Evolutionary conservation across 2,888 invertebrate species (phyloP), one percentile per base, ranked within the genome.

Genomic region (Papilio protenor): DNA sequence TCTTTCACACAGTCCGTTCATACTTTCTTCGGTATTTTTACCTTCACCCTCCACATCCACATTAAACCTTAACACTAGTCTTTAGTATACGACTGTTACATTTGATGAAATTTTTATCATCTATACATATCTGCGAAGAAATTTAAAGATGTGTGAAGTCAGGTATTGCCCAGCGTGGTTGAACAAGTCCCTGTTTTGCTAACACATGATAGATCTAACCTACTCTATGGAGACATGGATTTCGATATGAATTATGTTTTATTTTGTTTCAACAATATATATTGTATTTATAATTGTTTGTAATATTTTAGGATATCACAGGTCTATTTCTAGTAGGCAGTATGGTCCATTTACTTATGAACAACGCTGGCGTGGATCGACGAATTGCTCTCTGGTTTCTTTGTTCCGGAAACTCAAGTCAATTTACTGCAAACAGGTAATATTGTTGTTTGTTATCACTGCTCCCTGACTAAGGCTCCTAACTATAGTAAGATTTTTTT

Each of bases 351-450:
- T 77, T 92, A 52, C 76, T 91, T 16, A 70, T 91, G 10, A 93
- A 92, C 73, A 90, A 91, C 76, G 88, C 89, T 57, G 92, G 91
- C 0, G 80, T 86, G 0, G 93, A 93, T 82, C 87, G 89, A 64
- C 91, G 93, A 3, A 47, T 92, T 4, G 83, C 85, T 2, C 61
- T 90, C 16, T 85, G 82, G 84, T 80, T 92, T 6, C 52, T 93
- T 16, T 84, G 87, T 80, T 84, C 84, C 1, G 92, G 91, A 10
- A 83, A 87, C 18, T 49, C 81, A 1, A 81, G 82, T n/a, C 84
- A 87, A 33, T 92, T 86, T 84, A 81, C 87, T 52, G 85, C 81
- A 1, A 84, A 82, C 80, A 89, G 84, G 91, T 91, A 81, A 69
- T 59, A 18, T 61, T 55, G 55, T 40, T n/a, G n/a, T n/a, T n/a